A percentile compares a stretch with the other conserved stretches of the same genome.
Conservation (phyloP, 2,797 vertebrate species). For the Otolemur crassicaudatus region DNA sequence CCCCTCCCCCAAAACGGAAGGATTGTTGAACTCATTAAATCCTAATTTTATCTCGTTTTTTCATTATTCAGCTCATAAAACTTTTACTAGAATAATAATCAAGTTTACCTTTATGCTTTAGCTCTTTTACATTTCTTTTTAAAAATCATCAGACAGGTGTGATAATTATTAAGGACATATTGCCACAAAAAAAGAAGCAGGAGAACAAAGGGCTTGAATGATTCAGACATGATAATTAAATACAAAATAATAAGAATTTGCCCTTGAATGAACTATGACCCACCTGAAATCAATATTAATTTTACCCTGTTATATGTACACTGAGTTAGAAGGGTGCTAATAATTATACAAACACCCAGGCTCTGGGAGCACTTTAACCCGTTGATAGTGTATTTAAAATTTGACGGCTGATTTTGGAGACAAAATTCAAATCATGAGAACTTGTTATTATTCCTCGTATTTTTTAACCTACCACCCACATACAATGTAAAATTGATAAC, state of each 20-base stretch:
- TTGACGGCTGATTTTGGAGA: background rate
- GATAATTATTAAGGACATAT: slow-evolving; percentile 19
- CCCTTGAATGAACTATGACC: background rate
- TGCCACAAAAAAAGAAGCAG: background rate
- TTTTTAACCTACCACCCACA: background rate
- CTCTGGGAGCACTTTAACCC: background rate
- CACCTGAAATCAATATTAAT: background rate
- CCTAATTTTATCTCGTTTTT: slow-evolving; percentile 42
- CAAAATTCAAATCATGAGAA: background rate
- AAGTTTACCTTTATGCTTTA: background rate
- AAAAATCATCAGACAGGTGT: background rate
- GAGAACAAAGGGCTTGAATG: background rate
- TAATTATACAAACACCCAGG: background rate
- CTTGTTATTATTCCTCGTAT: background rate
- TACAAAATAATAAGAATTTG: slow-evolving; percentile 17
- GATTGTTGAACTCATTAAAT: background rate
- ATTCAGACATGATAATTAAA: slow-evolving; percentile 34
- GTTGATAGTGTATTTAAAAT: background rate
- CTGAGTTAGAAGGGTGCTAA: background rate
- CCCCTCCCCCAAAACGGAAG: background rate
- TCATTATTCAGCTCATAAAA: slow-evolving; percentile 46
- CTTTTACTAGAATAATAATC: background rate
- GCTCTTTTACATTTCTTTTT: background rate
- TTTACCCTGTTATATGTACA: background rate
- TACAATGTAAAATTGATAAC: background rate